Evolutionary conservation across 1,140 invertebrate genomes (phyloP).

Genomic region (Bilobella aurantiaca): DNA sequence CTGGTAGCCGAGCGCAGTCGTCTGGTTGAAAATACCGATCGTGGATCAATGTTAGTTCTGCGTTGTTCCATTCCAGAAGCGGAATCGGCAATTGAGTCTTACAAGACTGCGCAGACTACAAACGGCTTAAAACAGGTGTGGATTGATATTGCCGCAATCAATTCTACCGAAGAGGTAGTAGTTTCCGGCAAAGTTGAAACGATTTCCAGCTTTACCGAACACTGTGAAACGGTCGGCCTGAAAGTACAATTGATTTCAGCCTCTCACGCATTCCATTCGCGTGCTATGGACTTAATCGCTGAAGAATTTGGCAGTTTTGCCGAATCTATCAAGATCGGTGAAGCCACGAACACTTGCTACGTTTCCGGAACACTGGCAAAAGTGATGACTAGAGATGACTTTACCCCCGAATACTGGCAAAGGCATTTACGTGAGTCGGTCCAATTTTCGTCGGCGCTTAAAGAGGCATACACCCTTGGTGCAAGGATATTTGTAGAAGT

Average conservation of each 20-base stretch:
- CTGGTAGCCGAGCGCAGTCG: conserved; percentile 16
- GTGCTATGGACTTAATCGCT: conserved; percentile 15
- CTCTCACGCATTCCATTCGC: conserved; percentile 15
- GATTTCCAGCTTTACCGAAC: not conserved
- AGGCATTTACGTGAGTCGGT: conserved; percentile 10
- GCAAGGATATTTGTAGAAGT: conserved; percentile 9
- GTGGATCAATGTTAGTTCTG: conserved; percentile 18
- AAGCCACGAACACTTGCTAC: not conserved
- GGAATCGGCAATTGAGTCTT: not conserved
- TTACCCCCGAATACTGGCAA: conserved; percentile 6
- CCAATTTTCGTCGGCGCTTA: not conserved
- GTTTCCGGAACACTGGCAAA: conserved; percentile 8
- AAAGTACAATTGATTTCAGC: conserved; percentile 6
- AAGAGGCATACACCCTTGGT: not conserved
- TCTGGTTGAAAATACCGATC: conserved; percentile 5
- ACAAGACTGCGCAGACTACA: not conserved
- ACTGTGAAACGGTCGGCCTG: not conserved
- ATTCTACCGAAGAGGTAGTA: conserved; percentile 18
- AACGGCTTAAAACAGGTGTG: no score
- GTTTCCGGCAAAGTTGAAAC: conserved; percentile 10
- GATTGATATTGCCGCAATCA: conserved; percentile 14
- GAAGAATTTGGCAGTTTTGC: conserved; percentile 6
- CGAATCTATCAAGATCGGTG: not conserved
- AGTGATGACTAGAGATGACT: not conserved
- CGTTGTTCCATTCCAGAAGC: not conserved